These are phyloP conservation scores for Diplazon laetatorius DNA, from an alignment of 2,888 invertebrate species.

Conservation along the genomic window DNA sequence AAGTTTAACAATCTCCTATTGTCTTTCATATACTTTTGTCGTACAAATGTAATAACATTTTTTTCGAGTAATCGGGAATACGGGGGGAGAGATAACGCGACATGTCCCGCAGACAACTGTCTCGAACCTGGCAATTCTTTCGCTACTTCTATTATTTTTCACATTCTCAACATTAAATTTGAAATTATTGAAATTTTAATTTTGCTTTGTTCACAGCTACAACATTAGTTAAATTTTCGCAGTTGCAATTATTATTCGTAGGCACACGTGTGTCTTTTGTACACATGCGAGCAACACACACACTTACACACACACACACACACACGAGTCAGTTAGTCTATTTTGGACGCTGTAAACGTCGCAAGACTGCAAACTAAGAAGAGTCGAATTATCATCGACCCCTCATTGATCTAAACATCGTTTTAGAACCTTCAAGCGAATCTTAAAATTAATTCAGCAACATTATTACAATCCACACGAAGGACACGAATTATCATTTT, in stretches of 20 bases:
- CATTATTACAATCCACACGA: slow-evolving; percentile 35
- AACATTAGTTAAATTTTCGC: slow-evolving; percentile 33
- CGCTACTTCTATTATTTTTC: not conserved
- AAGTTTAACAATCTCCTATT: slow-evolving; percentile 57
- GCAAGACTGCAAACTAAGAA: slow-evolving; percentile 10
- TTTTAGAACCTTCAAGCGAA: slow-evolving; percentile 1
- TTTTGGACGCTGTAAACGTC: slow-evolving; percentile 26
- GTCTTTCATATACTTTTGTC: slow-evolving; percentile 43
- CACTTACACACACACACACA: slow-evolving; percentile 1
- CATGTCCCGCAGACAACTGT: slow-evolving; percentile 3
- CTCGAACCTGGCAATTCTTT: not conserved
- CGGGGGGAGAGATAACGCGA: not conserved
- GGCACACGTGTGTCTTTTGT: slow-evolving; percentile 50
- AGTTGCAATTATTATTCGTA: slow-evolving; percentile 25
- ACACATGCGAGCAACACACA: slow-evolving; percentile 53
- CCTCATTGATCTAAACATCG: not conserved
- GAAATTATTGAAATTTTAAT: not conserved
- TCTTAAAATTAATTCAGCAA: slow-evolving; percentile 27
- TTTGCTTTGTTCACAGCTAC: slow-evolving; percentile 12
- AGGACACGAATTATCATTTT: slow-evolving; percentile 30
- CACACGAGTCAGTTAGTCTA: slow-evolving; percentile 11
- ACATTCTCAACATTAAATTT: slow-evolving; percentile 22
- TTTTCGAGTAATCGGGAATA: slow-evolving; percentile 32
- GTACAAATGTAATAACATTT: slow-evolving; percentile 45
- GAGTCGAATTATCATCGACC: slow-evolving; percentile 14